Conservation (phyloP, 2,888 invertebrate genomes). For the Argyresthia albistria region DNA sequence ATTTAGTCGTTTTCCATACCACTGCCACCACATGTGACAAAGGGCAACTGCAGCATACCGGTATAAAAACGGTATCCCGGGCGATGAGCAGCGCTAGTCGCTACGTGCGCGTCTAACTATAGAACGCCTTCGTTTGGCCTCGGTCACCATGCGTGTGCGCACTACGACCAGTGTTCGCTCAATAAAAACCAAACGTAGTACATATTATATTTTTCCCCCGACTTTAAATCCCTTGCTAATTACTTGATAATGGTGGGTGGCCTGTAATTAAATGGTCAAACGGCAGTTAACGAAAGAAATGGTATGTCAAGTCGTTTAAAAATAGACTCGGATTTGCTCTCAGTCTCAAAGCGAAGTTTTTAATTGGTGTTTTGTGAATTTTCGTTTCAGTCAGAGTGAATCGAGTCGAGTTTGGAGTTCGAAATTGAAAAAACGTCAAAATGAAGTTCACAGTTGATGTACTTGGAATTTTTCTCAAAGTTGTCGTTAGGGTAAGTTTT, state of each 20-base stretch:
- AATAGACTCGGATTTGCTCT: constrained; percentile 17
- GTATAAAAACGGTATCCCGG: constrained; percentile 8
- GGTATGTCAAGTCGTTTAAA: constrained; percentile 10
- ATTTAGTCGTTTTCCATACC: neutral
- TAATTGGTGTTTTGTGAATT: constrained; percentile 18
- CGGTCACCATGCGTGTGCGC: constrained; percentile 55
- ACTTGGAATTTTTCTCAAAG: constrained; percentile 64
- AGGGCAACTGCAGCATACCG: neutral
- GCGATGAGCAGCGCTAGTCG: constrained; percentile 31
- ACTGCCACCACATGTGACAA: neutral
- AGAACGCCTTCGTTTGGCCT: constrained; percentile 55
- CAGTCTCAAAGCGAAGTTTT: no score
- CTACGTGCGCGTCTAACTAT: constrained; percentile 59
- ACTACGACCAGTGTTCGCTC: constrained; percentile 35
- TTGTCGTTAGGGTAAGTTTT: constrained; percentile 60
- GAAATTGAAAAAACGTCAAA: constrained; percentile 21
- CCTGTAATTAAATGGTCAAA: neutral
- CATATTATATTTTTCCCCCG: constrained; percentile 62
- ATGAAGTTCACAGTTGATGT: constrained; percentile 70
- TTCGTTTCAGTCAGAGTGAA: constrained; percentile 50
- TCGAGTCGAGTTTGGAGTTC: constrained; percentile 25
- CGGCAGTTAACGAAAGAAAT: neutral
- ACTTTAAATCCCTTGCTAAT: constrained; percentile 14
- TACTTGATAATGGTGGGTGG: constrained; percentile 17
- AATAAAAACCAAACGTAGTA: constrained; percentile 61